Conservation (phyloP, 2,888 invertebrate species). For the Leptinotarsa tumamoca region DNA sequence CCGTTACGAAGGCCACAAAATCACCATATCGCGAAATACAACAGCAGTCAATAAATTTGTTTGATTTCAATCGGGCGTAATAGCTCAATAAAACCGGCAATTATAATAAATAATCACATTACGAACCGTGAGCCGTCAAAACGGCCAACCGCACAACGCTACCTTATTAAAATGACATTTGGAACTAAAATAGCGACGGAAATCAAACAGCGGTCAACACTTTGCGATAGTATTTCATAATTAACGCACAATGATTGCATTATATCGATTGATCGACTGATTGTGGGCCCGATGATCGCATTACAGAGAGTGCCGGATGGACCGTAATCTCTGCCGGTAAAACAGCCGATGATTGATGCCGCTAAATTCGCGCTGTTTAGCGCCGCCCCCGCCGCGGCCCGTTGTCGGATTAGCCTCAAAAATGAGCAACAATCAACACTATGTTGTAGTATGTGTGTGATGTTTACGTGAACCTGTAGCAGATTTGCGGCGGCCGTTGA, state of each 20-base stretch:
- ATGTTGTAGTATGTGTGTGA: constrained; percentile 31
- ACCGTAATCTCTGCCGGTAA: constrained; percentile 48
- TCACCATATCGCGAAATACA: not conserved
- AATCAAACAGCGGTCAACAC: constrained; percentile 64
- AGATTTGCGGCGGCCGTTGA: constrained; percentile 25
- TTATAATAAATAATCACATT: constrained; percentile 62
- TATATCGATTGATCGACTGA: constrained; percentile 63
- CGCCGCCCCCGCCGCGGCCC: constrained; percentile 36
- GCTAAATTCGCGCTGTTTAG: constrained; percentile 57
- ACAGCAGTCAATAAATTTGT: constrained; percentile 50
- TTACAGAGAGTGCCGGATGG: constrained; percentile 57
- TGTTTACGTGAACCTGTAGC: constrained; percentile 36
- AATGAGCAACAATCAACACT: constrained; percentile 43
- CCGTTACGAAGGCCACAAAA: no score
- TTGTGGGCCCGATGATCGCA: constrained; percentile 60
- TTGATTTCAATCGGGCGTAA: constrained; percentile 55
- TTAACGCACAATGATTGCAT: constrained; percentile 64
- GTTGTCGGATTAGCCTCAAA: constrained; percentile 45
- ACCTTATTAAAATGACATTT: constrained; percentile 62
- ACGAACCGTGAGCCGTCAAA: constrained; percentile 59
- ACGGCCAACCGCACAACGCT: constrained; percentile 58
- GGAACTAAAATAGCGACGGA: constrained; percentile 62
- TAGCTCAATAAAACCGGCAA: constrained; percentile 58
- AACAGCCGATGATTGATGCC: constrained; percentile 59
- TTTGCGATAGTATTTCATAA: constrained; percentile 64